Evolutionary conservation across 2,888 invertebrate genomes (phyloP).

Genomic region (Agrochola macilenta): DNA sequence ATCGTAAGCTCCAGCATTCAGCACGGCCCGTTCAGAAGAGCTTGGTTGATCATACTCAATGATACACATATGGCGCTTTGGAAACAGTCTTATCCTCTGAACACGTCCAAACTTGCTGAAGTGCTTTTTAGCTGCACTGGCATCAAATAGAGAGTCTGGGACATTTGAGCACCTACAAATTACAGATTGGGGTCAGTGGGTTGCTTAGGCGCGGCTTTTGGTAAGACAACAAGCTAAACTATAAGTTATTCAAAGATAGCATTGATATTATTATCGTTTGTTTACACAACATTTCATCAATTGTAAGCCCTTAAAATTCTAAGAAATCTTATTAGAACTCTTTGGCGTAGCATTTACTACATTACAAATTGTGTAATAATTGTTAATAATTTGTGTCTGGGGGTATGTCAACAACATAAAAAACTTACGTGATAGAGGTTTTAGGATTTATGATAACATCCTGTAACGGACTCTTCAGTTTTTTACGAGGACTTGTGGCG

Average conservation of each 20-base stretch:
- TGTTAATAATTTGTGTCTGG: neutral
- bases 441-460: conserved; percentile 78
- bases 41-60: conserved; percentile 92
- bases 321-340: neutral
- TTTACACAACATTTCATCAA: neutral
- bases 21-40: conserved; percentile 90
- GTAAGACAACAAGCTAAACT: neutral
- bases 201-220: too few species aligned
- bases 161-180: conserved; percentile 91
- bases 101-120: conserved; percentile 94
- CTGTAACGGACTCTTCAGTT: conserved; percentile 77
- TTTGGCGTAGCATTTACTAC: neutral
- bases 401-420: conserved; percentile 41
- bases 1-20: conserved; percentile 91
- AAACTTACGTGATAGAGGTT: conserved; percentile 85
- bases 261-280: neutral
- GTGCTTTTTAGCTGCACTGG: conserved; percentile 91
- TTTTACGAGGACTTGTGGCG: conserved; percentile 76
- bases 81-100: conserved; percentile 91
- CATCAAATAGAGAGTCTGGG: conserved; percentile 91
- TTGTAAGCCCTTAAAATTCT: neutral
- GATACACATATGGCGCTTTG: conserved; percentile 92
- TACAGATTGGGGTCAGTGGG: too few species aligned
- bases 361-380: neutral
- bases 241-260: neutral